Conservation (phyloP, 2,797 vertebrate species). For the Coregonus sp. region DNA sequence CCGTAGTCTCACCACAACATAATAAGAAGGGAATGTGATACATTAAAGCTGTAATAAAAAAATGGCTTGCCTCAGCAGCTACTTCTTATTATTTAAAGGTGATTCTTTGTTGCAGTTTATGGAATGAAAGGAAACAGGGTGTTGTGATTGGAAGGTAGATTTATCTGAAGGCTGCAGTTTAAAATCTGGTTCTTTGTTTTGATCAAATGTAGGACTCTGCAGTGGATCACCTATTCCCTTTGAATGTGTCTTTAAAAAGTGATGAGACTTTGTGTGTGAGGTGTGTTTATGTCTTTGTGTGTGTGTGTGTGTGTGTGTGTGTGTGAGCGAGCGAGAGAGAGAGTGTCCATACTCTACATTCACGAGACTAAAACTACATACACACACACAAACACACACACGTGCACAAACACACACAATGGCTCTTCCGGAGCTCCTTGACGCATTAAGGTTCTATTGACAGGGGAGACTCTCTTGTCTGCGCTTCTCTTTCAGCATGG, state of each 20-base stretch:
- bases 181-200: not conserved
- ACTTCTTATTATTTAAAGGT: not conserved
- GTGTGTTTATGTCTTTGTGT: not conserved
- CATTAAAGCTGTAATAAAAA: conserved; percentile 45
- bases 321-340: not conserved
- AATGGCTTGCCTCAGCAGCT: not conserved
- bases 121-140: not conserved
- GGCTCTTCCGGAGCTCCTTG: conserved; percentile 60
- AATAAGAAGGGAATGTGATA: conserved; percentile 43
- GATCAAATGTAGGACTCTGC: not conserved
- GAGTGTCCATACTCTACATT: not conserved
- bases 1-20: conserved; percentile 45
- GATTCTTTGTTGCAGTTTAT: not conserved
- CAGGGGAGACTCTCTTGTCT: conserved; percentile 44
- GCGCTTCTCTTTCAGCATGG: conserved; percentile 66
- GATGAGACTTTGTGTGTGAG: not conserved
- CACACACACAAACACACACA: conserved; percentile 5
- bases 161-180: not conserved
- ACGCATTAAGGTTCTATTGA: conserved; percentile 75
- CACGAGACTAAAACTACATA: conserved; percentile 46
- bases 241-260: not conserved
- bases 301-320: not conserved
- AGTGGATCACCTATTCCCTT: not conserved
- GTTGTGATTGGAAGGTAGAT: not conserved
- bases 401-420: conserved; percentile 17